Conservation (phyloP, 2,113 vertebrate genomes). For the Phalacrocorax aristotelis region DNA sequence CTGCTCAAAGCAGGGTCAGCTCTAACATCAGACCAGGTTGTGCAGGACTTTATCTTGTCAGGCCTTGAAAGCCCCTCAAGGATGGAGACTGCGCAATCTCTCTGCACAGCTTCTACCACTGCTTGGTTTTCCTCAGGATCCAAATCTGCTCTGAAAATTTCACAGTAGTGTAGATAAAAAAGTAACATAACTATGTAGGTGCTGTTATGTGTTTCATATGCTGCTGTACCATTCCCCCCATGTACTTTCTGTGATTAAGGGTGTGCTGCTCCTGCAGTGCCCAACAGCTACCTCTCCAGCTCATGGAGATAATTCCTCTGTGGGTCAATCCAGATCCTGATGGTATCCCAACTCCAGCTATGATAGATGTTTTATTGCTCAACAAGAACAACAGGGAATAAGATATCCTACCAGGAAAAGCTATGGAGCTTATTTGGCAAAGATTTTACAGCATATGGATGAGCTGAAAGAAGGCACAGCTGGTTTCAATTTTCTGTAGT, state of each 20-base stretch:
- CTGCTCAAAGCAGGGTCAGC: background rate
- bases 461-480: background rate
- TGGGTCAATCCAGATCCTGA: background rate
- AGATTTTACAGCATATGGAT: background rate
- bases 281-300: background rate
- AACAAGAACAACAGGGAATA: background rate
- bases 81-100: background rate
- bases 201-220: background rate
- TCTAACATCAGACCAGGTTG: background rate
- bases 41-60: rapidly evolving
- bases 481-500: conserved; percentile 15
- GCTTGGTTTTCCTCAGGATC: background rate
- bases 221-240: rapidly evolving
- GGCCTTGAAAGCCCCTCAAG: background rate
- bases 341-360: background rate
- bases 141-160: background rate
- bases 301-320: background rate
- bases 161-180: background rate
- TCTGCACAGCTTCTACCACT: background rate
- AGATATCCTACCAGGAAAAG: background rate
- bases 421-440: background rate
- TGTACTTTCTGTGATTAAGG: background rate
- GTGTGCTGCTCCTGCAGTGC: background rate
- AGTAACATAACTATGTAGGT: background rate
- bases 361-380: background rate